Evolutionary conservation across 2,113 vertebrate genomes (phyloP), one percentile per base, ranked within the genome.

Genomic region (Chaetodon auriga): DNA sequence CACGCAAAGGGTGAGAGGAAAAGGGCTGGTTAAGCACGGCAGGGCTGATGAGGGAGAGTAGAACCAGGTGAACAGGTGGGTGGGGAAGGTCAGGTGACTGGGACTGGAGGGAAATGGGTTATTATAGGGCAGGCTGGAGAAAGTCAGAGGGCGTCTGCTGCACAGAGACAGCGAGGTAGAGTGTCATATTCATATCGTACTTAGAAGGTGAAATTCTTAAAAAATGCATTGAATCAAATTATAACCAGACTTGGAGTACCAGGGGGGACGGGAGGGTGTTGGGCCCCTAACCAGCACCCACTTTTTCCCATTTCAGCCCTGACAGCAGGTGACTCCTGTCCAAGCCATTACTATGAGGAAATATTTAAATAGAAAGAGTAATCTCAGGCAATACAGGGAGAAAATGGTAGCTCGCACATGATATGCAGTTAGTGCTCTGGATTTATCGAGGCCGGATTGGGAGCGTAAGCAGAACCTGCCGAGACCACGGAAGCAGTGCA

Each of bases 391-490:
- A 35, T 4, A 12, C 30, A 30, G 21, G 16, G 19, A 63, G 63
- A 16, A 19, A 51, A 49, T 23, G 19, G 35, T 13, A 43, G 57
- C 38, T 48, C 9, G 23, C 62, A 41, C 55, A 36, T 15, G 23
- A 82, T 18, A 7, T 38, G 49, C 60, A 36, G 36, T 43, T 2
- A 23, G 10, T 7, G 61, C 9, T 16, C 6, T 49, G 70, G 53
- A 83, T 79, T 83, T 80, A 83, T 51, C 0, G 8, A 65, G 25
- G 23, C 14, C n/a, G 0, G 13, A 60, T 62, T 38, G 57, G 57
- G 19, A 9, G 72, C 21, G 45, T 57, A 57, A 74, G 73, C 72
- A 81, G 49, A 69, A 70, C 38, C 68, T 71, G 73, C n/a, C 14
- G n/a, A 69, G 14, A 21, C n/a, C 6, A 41, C 6, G 45, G 79